phyloP scores from a whole-genome alignment of 64 coral and sea anemone species.

The Stichodactyla mertensii region DNA sequence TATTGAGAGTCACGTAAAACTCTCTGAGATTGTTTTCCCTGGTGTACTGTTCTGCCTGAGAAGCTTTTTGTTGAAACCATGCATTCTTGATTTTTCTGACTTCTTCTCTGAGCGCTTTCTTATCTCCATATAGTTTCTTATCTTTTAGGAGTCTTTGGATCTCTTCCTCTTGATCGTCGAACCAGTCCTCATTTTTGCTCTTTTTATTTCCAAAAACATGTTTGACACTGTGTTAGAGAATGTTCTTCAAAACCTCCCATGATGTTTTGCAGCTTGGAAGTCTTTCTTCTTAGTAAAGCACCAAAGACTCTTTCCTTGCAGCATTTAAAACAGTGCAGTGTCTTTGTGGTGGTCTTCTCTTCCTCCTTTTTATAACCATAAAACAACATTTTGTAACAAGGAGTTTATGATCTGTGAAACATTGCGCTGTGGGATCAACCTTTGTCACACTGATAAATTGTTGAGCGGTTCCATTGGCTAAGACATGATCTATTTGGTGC shows the following conservation, averaged over 20 bases:
- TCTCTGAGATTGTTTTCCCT: background rate
- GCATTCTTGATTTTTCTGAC: conserved; percentile 15
- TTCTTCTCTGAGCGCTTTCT: background rate
- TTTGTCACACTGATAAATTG: conserved; percentile 1
- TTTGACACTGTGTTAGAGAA: background rate
- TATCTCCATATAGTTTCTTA: conserved; percentile 22
- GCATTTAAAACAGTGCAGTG: too few relatives aligned
- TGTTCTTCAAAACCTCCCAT: too few relatives aligned
- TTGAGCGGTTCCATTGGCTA: background rate
- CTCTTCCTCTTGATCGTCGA: conserved; percentile 39
- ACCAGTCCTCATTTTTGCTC: conserved; percentile 34
- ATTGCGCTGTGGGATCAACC: conserved; percentile 19
- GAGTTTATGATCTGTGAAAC: conserved; percentile 29
- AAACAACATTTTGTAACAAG: conserved; percentile 9
- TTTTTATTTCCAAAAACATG: conserved; percentile 33
- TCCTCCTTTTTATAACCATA: conserved; percentile 15
- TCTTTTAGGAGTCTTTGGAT: conserved; percentile 30
- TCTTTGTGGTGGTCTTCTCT: conserved; percentile 2
- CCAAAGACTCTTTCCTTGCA: too few relatives aligned
- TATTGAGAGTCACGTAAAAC: too few relatives aligned
- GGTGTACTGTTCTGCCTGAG: conserved; percentile 5
- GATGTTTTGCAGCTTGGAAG: too few relatives aligned
- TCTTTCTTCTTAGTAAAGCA: too few relatives aligned
- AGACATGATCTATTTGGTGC: conserved; percentile 41
- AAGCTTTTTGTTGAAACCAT: conserved; percentile 37